Percentiles rank a stretch among this genome's conserved stretches.
Evolutionary conservation across 2,888 invertebrate species (phyloP).

Genomic region (Tholera decimalis): DNA sequence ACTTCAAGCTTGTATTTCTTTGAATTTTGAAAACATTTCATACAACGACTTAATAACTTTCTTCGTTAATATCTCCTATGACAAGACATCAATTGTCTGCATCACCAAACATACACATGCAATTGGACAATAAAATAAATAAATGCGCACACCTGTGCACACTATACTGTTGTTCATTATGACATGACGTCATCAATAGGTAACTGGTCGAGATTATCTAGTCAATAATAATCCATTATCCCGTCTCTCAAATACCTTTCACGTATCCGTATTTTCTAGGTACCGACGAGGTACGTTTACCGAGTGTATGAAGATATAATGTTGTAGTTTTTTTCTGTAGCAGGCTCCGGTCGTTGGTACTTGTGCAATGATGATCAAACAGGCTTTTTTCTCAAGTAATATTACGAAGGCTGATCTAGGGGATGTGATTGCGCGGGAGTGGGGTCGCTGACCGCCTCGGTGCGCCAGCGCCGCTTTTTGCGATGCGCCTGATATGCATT

Average conservation of each 20-base stretch:
- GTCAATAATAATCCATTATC: background rate
- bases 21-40: no score
- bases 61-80: background rate
- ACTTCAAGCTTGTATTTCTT: no score
- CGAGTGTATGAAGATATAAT: constrained; percentile 22
- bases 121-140: background rate
- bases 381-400: constrained; percentile 39
- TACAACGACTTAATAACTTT: background rate
- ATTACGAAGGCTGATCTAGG: constrained; percentile 57
- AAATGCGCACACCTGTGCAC: background rate
- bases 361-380: constrained; percentile 46
- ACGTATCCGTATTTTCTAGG: background rate
- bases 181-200: background rate
- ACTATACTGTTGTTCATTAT: background rate
- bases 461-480: constrained; percentile 62
- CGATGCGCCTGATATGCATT: constrained; percentile 60
- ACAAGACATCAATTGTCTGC: background rate
- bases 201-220: background rate
- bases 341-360: constrained; percentile 31
- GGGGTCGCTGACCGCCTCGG: constrained; percentile 54
- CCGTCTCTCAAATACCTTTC: background rate
- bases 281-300: background rate
- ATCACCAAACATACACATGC: background rate
- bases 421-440: constrained; percentile 63
- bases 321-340: constrained; percentile 8